Conservation (phyloP, 1,140 invertebrate genomes). For the Sycophaga agraensis region DNA sequence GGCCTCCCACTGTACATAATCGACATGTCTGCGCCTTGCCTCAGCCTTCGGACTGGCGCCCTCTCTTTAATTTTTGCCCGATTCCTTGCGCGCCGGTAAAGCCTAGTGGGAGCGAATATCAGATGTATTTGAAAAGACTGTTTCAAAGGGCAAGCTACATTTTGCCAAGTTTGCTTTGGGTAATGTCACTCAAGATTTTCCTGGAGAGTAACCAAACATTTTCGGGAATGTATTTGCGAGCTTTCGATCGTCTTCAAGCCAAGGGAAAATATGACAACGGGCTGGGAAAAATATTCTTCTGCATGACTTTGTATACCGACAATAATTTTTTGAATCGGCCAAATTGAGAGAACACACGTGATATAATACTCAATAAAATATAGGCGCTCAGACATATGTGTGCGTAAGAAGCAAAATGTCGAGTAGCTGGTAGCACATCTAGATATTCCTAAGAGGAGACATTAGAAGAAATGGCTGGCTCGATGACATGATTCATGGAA, state of each 20-base stretch:
- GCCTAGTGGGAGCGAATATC: no score
- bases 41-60: no score
- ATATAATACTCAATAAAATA: slow-evolving; percentile 22
- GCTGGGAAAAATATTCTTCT: background rate
- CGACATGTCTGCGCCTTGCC: no score
- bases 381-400: background rate
- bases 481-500: slow-evolving; percentile 2
- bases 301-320: slow-evolving; percentile 17
- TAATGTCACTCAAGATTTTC: no score
- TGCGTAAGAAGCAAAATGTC: background rate
- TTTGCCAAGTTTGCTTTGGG: background rate
- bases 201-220: no score
- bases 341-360: slow-evolving; percentile 22
- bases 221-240: no score
- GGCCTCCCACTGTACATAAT: no score
- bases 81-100: background rate
- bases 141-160: slow-evolving; percentile 9
- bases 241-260: no score
- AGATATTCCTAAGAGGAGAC: background rate
- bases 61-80: background rate
- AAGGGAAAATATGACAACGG: no score
- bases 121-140: no score
- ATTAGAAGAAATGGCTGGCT: slow-evolving; percentile 26
- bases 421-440: background rate
- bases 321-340: slow-evolving; percentile 28